Evolutionary conservation across 2,797 vertebrate species (phyloP).

Genomic region (Xenopus petersii): DNA sequence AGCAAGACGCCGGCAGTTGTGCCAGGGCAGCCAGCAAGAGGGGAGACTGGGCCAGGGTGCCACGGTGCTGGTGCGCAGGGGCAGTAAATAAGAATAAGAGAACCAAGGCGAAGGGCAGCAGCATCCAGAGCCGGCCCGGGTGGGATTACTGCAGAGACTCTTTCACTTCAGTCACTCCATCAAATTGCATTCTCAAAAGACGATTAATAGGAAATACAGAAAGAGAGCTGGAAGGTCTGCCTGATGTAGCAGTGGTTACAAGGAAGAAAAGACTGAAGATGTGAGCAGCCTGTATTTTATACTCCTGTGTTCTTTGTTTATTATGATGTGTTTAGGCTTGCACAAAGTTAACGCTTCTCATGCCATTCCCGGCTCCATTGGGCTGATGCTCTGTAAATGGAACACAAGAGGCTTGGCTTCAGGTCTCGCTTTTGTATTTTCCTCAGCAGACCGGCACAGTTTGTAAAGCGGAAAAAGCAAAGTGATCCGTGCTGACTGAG

Average conservation of each 20-base stretch:
- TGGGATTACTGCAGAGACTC: no score
- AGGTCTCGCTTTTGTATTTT: slow-evolving; percentile 70
- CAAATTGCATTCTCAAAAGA: slow-evolving; percentile 78
- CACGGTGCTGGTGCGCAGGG: no score
- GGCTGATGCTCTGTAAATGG: slow-evolving; percentile 82
- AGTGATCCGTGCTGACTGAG: slow-evolving; percentile 52
- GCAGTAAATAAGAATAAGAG: no score
- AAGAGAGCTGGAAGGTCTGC: slow-evolving; percentile 47
- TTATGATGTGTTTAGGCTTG: slow-evolving; percentile 51
- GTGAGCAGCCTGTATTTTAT: slow-evolving; percentile 52
- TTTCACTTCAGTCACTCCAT: slow-evolving; percentile 78
- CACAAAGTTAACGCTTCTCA: slow-evolving; percentile 64
- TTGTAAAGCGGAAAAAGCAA: slow-evolving; percentile 58
- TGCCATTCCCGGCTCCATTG: slow-evolving; percentile 69
- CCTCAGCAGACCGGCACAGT: slow-evolving; percentile 70
- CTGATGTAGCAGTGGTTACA: slow-evolving; percentile 50
- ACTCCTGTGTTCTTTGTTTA: slow-evolving; percentile 12
- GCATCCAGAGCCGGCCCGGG: no score
- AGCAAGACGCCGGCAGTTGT: no score
- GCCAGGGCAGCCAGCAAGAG: no score
- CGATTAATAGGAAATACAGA: slow-evolving; percentile 41
- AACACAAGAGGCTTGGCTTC: slow-evolving; percentile 89
- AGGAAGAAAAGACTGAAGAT: slow-evolving; percentile 44
- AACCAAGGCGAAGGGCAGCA: no score
- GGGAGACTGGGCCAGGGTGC: no score